Evolutionary conservation across 2,113 vertebrate genomes (phyloP).

Genomic region (Cyanocitta stelleri): DNA sequence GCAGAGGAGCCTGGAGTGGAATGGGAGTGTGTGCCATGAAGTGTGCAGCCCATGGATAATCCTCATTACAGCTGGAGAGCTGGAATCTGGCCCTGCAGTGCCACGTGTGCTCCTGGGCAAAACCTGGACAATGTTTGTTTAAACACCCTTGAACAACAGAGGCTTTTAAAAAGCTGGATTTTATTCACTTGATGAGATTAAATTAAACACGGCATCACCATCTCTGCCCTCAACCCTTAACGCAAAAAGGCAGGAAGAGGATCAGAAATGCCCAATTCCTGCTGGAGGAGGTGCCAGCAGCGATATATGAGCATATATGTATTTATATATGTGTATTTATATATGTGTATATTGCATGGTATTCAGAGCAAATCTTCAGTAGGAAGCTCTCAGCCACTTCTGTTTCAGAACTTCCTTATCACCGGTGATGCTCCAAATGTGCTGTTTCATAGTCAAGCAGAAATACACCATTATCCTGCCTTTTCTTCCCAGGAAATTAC

Average conservation of each 20-base stretch:
- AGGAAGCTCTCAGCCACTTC: background rate
- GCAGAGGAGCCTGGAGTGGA: background rate
- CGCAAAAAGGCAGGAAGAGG: background rate
- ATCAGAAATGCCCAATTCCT: accelerated
- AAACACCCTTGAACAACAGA: background rate
- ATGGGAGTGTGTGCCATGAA: background rate
- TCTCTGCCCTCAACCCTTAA: background rate
- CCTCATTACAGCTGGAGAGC: background rate
- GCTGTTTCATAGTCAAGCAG: background rate
- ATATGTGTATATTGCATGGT: too few species aligned
- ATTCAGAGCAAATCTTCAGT: background rate
- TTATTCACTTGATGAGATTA: background rate
- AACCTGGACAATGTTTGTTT: background rate
- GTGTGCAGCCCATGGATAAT: background rate
- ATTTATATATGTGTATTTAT: background rate
- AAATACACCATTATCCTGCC: background rate
- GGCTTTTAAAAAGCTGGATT: background rate
- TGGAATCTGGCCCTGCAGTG: background rate
- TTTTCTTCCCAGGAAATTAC: background rate
- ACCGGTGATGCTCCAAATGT: background rate
- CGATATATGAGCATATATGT: background rate
- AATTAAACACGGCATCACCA: accelerated
- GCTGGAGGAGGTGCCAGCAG: background rate
- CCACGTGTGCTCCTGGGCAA: background rate
- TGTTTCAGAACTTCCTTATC: background rate